Conservation (phyloP, 2,113 vertebrate species). For the Aplodontia rufa region DNA sequence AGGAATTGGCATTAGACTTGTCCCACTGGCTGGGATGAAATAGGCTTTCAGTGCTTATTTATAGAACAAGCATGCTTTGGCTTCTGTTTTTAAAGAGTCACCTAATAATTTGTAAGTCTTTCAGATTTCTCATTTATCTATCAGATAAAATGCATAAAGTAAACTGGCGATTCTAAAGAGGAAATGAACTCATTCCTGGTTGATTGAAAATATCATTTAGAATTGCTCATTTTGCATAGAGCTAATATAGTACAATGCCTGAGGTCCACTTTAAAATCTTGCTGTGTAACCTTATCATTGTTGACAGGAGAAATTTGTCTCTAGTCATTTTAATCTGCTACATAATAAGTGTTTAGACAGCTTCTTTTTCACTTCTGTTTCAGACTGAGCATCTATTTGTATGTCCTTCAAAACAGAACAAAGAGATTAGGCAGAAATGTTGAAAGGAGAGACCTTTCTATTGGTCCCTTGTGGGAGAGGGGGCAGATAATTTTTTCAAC, state of each 20-base stretch:
- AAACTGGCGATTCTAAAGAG: not conserved
- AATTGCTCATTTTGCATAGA: constrained; percentile 30
- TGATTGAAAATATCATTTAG: constrained; percentile 9
- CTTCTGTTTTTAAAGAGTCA: not conserved
- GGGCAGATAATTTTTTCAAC: not conserved
- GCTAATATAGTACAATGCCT: not conserved
- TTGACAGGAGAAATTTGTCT: not conserved
- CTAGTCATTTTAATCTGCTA: constrained; percentile 1
- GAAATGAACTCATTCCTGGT: not conserved
- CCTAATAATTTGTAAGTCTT: not conserved
- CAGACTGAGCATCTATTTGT: not conserved
- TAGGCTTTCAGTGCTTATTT: not conserved
- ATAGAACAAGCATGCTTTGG: not conserved
- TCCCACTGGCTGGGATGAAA: no score
- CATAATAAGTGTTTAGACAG: constrained; percentile 20
- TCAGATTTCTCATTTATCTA: not conserved
- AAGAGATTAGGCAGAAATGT: not conserved
- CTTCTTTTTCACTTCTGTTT: constrained; percentile 18
- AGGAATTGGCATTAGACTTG: not conserved
- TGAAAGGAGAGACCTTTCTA: not conserved
- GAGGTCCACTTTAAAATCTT: not conserved
- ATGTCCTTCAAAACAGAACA: not conserved
- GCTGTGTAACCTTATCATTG: constrained; percentile 23
- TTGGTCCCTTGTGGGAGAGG: not conserved
- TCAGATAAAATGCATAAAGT: constrained; percentile 18